Conservation (phyloP, 2,113 vertebrate genomes). For the Pelvicachromis taeniatus region DNA sequence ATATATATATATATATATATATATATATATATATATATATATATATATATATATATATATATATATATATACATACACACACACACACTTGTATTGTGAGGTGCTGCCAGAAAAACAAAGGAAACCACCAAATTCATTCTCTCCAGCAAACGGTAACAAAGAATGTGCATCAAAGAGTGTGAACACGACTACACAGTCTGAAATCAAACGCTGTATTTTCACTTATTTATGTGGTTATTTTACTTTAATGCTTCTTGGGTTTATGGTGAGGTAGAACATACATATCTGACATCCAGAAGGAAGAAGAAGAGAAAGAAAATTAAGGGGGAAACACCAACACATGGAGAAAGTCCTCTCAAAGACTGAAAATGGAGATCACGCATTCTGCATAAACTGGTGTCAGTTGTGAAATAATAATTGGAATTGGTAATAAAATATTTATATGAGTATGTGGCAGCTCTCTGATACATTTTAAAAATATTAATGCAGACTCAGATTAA, state of each 20-base stretch:
- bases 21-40: too few relatives aligned
- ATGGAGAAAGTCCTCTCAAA: background rate
- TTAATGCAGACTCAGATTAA: background rate
- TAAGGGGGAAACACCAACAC: background rate
- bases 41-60: too few relatives aligned
- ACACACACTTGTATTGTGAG: background rate
- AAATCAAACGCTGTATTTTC: background rate
- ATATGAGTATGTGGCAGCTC: background rate
- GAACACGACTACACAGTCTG: background rate
- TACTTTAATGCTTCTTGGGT: background rate
- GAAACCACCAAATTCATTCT: background rate
- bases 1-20: too few relatives aligned
- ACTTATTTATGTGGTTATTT: background rate
- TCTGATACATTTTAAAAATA: background rate
- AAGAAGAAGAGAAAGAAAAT: background rate
- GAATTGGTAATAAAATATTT: background rate
- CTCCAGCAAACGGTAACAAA: background rate
- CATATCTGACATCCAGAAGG: background rate
- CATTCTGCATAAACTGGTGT: background rate
- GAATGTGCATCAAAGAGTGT: background rate
- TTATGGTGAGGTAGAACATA: background rate
- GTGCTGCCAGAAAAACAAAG: background rate
- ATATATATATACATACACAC: fast-evolving
- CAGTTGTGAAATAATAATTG: background rate
- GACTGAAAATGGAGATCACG: background rate